These are phyloP conservation scores for Drosophila paucipuncta DNA, from an alignment of 2,888 invertebrate species.

Conservation along the genomic window DNA sequence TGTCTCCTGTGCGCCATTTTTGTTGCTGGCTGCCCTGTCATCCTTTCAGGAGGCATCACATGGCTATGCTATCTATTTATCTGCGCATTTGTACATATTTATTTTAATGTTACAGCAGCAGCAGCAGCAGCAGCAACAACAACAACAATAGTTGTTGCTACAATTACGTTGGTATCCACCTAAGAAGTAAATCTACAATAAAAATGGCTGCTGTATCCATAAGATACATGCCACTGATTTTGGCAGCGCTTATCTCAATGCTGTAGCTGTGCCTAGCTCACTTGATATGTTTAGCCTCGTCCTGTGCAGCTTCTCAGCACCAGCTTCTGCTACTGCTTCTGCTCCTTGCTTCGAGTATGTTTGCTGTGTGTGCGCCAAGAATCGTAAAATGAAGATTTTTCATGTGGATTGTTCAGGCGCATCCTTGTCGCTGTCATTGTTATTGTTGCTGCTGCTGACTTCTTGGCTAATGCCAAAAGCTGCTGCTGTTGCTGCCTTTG, in stretches of 20 bases:
- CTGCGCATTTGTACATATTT: conserved; percentile 82
- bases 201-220: conserved; percentile 75
- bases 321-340: neutral
- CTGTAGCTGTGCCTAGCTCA: conserved; percentile 63
- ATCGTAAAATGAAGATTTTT: conserved; percentile 82
- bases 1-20: conserved; percentile 75
- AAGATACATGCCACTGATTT: conserved; percentile 79
- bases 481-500: conserved; percentile 39
- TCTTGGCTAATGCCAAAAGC: conserved; percentile 71
- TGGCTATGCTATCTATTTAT: conserved; percentile 68
- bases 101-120: conserved; percentile 73
- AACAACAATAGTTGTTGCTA: conserved; percentile 48
- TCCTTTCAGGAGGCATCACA: conserved; percentile 63
- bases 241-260: conserved; percentile 73
- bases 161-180: conserved; percentile 71
- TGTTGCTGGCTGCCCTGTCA: conserved; percentile 55
- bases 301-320: conserved; percentile 11
- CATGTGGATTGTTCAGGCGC: conserved; percentile 74
- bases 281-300: conserved; percentile 54
- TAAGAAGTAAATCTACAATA: conserved; percentile 76
- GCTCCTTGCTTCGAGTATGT: conserved; percentile 5
- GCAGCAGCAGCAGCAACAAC: conserved; percentile 12
- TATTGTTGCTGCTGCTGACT: conserved; percentile 52
- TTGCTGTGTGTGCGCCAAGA: conserved; percentile 55
- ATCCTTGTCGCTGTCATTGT: conserved; percentile 58